These are phyloP conservation scores for Alexandromys fortis DNA, from an alignment of 2,113 vertebrate genomes.

Conservation along the genomic window DNA sequence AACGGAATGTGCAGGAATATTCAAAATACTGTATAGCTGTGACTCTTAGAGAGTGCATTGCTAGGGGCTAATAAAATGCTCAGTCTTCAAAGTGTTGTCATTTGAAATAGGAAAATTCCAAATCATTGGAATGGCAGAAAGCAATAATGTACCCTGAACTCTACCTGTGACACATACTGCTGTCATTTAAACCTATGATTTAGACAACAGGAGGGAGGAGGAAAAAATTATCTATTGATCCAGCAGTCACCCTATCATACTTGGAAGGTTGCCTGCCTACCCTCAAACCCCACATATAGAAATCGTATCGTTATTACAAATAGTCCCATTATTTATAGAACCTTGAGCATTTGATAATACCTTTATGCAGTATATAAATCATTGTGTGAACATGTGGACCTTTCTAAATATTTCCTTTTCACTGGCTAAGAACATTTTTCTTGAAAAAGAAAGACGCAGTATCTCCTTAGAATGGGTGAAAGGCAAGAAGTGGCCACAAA, in stretches of 20 bases:
- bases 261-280: slow-evolving; percentile 69
- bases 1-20: slow-evolving; percentile 11
- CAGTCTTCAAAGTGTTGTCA: slow-evolving; percentile 41
- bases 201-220: slow-evolving; percentile 73
- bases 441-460: slow-evolving; percentile 63
- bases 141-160: neutral
- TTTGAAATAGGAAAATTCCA: slow-evolving; percentile 58
- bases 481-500: neutral
- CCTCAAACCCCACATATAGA: neutral
- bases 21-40: neutral
- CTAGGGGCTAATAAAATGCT: slow-evolving; percentile 37
- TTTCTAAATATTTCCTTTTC: slow-evolving; percentile 82
- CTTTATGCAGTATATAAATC: slow-evolving; percentile 75
- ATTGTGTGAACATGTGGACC: slow-evolving; percentile 63
- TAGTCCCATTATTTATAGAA: slow-evolving; percentile 77
- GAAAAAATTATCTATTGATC: slow-evolving; percentile 84
- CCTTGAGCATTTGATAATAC: slow-evolving; percentile 73
- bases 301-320: slow-evolving; percentile 68
- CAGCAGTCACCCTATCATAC: slow-evolving; percentile 67
- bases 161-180: slow-evolving; percentile 37
- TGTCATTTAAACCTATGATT: slow-evolving; percentile 79
- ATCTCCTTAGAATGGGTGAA: slow-evolving; percentile 70
- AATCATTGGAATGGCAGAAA: slow-evolving; percentile 38
- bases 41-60: neutral
- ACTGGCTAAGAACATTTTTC: slow-evolving; percentile 67